Evolutionary conservation across 64 coral and sea anemone genomes (phyloP), one percentile per base, ranked within the genome.

Genomic region (Actinia tenebrosa): DNA sequence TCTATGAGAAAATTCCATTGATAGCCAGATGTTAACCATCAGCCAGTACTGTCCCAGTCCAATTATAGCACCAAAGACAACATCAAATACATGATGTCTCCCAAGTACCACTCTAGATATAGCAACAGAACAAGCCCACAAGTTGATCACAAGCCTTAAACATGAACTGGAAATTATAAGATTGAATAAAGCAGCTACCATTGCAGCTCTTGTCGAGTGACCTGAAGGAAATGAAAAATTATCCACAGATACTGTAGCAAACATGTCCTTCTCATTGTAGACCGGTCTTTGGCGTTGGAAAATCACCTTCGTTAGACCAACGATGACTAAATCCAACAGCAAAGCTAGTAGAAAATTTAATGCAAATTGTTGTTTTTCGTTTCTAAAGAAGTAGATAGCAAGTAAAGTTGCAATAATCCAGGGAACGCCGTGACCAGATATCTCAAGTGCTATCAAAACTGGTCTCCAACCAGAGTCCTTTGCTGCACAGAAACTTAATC

Each of bases 141-240:
- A 61, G 79, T 79, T 91, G 43, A 94, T 89, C 17, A 98, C 30
- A 59, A 90, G 19, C 10, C 30, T 42, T 46, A 81, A 75, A 64
- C 83, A 55, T 45, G 61, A 37, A 64, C 80, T 80, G 43, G 77
- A 75, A 20, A 87, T 64, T 27, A 90, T 84, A 19, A 23, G 4
- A 71, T 54, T 50, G 83, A 94, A 86, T 19, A 98, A 86, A 15
- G 81, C 87, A 17, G 96, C 96, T 37, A 98, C 88, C 96, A 98
- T 98, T 0, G 83, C 86, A 7, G 88, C 88, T 30, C 97, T 84
- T 7, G 90, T 99, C 0, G 90, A 83, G 42, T 99, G 97, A 1
- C 97, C 97, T 2, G 97, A 99, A 13, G 97, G 97, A 71, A 99
- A 99, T 3, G 97, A 99, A 60, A 92, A 99, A 7, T 94, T 90